Base-by-base conservation (phyloP, 2,797 vertebrate species). In the Onychomys arenicola region DNA sequence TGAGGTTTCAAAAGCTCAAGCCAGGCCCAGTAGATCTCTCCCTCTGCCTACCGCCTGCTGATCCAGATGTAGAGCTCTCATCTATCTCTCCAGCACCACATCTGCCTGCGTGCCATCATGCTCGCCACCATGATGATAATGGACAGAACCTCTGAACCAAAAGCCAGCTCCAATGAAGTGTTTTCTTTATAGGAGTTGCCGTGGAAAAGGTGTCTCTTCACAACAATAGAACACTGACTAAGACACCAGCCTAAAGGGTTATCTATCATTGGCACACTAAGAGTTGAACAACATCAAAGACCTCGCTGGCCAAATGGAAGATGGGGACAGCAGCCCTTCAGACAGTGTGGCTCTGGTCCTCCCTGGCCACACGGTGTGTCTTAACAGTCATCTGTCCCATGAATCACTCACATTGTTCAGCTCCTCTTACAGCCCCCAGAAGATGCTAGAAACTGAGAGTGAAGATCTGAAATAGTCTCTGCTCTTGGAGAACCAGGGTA, bases 241-340 rank as follows among this genome's bases (percentile, higher is more conserved):
- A 82, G n/a, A 81, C 78, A 46, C 27, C 40, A 85, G 34, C 23
- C 21, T 65, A 29, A 63, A 46, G 27, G 21, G 21, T 69, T 69
- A n/a, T n/a, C 63, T 61, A 32, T 63, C 4, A 2, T 23, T 49
- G 32, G 6, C 11, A 63, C 43, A 49, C 43, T n/a, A n/a, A 29
- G 5, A 61, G 52, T 1, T 5, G 19, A 19, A 25, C 12, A 67
- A 0, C 14, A 78, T 23, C 3, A 6, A 90, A 10, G 17, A 12
- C 37, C 21, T 37, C 5, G 0, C 11, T 49, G 34, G 13, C 2
- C 19, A 6, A 8, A 32, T 2, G 17, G 6, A 21, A 57, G 34
- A 9, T 43, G 57, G 11, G 4, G 9, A 55, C 1, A 4, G 43
- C 32, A 65, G 43, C 2, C 7, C 59, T 49, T 59, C 21, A 40